Evolutionary conservation across 1,140 invertebrate species (phyloP), one percentile per base, ranked within the genome.

Genomic region (Euura saliciscinereae): DNA sequence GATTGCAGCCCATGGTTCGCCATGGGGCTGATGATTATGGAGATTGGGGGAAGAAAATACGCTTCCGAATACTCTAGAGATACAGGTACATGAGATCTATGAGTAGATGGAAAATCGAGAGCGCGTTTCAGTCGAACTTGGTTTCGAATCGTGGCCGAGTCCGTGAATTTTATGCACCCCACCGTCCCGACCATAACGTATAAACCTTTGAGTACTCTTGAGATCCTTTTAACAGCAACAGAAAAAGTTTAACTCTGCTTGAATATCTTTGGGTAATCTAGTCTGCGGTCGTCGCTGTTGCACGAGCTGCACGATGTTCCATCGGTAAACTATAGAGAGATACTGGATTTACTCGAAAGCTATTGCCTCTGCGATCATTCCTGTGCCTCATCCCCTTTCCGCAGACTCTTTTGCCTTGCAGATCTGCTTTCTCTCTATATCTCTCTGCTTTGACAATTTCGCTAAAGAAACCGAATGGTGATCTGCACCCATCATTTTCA

Each of bases 101-200:
- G 66, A 28, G 66, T 11, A 44, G 66, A n/a, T 67, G 10, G 13
- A 67, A 67, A 28, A 42, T 67, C 66, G 66, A 44, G 13, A 44
- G 42, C 43, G 66, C 6, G 10, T 67, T 11, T 28, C 66, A 67
- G 42, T 67, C 66, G 28, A 67, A 67, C 66, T 42, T 67, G 8
- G 13, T 59, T 59, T n/a, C 51, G 10, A 8, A 59, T n/a, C 51
- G 51, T 28, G 13, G 51, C 13, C 13, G 8, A 59, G 51, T 59
- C 51, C 51, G 51, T n/a, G 13, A 59, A 67, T 67, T 67, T 67
- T 67, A 67, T 67, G 66, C 66, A 67, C 66, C 66, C 66, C 66
- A 44, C 66, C 11, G 10, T 59, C 51, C 51, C 8, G 51, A 59
- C 51, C 8, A 59, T 59, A 8, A 59, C 6, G 6, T n/a, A 28